Percentiles rank a stretch among this genome's conserved stretches.
phyloP scores from a whole-genome alignment of 2,888 invertebrate genomes.

The Euplexia lucipara region DNA sequence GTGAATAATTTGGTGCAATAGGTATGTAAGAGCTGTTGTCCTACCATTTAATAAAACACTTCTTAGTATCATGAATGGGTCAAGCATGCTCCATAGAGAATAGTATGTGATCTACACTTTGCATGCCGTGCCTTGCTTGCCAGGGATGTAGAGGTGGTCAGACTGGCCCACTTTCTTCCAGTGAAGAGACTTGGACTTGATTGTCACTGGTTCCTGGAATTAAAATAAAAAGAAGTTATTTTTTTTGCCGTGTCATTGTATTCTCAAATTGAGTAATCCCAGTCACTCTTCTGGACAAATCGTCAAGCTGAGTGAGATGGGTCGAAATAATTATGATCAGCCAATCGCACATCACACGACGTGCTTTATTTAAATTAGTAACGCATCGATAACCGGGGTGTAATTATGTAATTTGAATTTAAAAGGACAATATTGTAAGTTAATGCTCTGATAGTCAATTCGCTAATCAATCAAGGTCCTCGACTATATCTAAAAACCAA shows the following conservation, averaged over 20 bases:
- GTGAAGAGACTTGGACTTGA: constrained; percentile 84
- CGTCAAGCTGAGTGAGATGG: no score
- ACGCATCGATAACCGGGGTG: no score
- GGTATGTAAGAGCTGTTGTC: constrained; percentile 11
- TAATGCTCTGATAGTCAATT: no score
- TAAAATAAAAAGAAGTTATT: constrained; percentile 38
- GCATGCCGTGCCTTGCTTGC: constrained; percentile 68
- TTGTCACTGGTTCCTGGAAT: constrained; percentile 85
- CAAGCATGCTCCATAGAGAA: constrained; percentile 53
- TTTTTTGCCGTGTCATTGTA: constrained; percentile 2
- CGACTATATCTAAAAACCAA: no score
- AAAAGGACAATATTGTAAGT: no score
- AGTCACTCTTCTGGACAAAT: no score
- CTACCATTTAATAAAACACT: constrained; percentile 13
- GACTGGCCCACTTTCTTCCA: constrained; percentile 86
- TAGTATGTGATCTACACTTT: constrained; percentile 65
- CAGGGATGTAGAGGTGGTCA: constrained; percentile 86
- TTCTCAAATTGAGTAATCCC: no score
- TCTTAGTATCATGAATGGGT: constrained; percentile 43
- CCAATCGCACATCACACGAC: no score
- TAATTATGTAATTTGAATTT: no score
- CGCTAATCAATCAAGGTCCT: no score
- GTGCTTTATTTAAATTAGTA: no score
- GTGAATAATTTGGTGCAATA: constrained; percentile 20
- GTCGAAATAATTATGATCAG: no score